phyloP scores from a whole-genome alignment of 2,113 vertebrate genomes.

The Gyps fulvus region DNA sequence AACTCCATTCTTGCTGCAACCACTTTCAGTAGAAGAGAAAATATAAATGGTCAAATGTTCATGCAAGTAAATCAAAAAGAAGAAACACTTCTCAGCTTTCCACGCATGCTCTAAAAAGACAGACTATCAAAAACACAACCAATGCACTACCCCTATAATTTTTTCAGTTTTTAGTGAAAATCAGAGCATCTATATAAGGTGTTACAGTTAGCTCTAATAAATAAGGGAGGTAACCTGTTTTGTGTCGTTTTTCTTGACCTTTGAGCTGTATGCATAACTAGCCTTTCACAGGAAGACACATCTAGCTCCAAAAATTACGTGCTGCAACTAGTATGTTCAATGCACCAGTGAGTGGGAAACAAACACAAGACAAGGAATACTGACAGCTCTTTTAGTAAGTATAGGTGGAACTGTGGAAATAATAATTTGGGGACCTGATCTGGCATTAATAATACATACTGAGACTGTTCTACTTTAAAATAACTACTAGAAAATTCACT shows the following conservation, averaged over 20 bases:
- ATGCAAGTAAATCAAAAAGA: not conserved
- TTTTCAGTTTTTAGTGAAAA: not conserved
- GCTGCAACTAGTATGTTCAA: not conserved
- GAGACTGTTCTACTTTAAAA: not conserved
- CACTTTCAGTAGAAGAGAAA: not conserved
- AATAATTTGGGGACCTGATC: not conserved
- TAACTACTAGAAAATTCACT: not conserved
- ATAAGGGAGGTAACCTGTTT: not conserved
- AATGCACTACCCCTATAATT: not conserved
- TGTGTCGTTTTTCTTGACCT: not conserved
- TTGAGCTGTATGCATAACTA: not conserved
- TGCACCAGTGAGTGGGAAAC: not conserved
- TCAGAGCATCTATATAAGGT: not conserved
- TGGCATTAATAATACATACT: not conserved
- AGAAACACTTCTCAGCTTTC: not conserved
- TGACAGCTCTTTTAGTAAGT: not conserved
- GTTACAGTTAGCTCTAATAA: not conserved
- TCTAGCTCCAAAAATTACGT: not conserved
- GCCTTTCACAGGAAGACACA: not conserved
- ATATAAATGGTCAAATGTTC: not conserved
- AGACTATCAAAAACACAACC: not conserved
- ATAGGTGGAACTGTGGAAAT: not conserved
- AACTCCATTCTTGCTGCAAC: not conserved
- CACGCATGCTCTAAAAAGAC: rapidly evolving
- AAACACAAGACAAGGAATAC: not conserved